phyloP scores from a whole-genome alignment of 53 echinoderm and acorn worm species.

The Stichopus horrens region DNA sequence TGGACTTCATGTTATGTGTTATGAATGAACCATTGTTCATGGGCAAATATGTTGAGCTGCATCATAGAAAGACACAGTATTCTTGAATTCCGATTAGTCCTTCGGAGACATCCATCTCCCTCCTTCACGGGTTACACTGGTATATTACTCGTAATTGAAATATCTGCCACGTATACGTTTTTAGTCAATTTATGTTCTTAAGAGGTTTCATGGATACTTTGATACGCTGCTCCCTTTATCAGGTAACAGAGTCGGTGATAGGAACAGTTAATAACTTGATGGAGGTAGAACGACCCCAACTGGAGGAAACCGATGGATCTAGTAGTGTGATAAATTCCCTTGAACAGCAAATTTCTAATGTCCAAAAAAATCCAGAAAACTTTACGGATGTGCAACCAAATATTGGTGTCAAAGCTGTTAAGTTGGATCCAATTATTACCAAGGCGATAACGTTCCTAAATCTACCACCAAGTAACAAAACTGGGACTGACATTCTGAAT shows the following conservation, averaged over 20 bases:
- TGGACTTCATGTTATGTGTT: too few relatives aligned
- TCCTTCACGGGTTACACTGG: too few relatives aligned
- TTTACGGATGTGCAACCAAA: conserved; percentile 21
- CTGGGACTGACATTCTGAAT: neutral
- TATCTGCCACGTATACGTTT: too few relatives aligned
- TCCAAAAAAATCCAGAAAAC: conserved; percentile 24
- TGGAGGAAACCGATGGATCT: neutral
- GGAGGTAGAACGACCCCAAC: neutral
- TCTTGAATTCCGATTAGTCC: too few relatives aligned
- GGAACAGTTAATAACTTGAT: conserved; percentile 17
- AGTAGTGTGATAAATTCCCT: neutral
- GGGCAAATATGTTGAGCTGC: too few relatives aligned
- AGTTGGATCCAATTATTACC: neutral
- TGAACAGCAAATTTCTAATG: conserved; percentile 20
- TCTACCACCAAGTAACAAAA: neutral
- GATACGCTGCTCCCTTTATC: neutral
- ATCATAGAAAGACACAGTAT: too few relatives aligned
- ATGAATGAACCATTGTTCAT: too few relatives aligned
- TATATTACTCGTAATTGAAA: too few relatives aligned
- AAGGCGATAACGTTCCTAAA: conserved; percentile 9
- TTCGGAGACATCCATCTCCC: too few relatives aligned
- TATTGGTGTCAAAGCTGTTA: conserved; percentile 29
- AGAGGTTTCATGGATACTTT: too few relatives aligned
- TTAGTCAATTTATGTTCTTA: too few relatives aligned
- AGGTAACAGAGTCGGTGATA: conserved; percentile 19